Base-by-base conservation (phyloP, 2,888 invertebrate genomes). In the Xestoiulus laeticollis region DNA sequence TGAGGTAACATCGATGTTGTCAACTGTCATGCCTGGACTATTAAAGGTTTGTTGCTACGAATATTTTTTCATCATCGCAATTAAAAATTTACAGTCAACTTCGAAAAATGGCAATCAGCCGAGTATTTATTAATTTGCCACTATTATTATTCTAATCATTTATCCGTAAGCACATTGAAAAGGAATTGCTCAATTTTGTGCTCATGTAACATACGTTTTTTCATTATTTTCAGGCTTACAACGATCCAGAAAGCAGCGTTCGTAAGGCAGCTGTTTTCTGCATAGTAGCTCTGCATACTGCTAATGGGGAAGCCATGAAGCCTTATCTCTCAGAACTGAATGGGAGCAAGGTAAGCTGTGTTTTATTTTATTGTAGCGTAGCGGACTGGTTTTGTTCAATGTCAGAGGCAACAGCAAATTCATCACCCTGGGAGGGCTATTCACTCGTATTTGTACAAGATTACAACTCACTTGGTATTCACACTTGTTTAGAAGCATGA, bases 231-330 rank as follows among this genome's bases (percentile, higher is more conserved):
- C 93, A 98, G 95, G 95, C 97, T 89, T 97, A 98, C 88, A 98
- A 99, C 92, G 96, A 98, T 92, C 93, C 94, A 88, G 97, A 98
- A 92, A 98, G 97, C 87, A 95, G 96, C 90, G 97, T 99, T 38
- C 94, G 99, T 86, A 99, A 99, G 92, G 97, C 98, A 90, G 97
- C 98, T 16, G 98, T 99, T 26, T 98, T 99, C 93, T 98, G 98
- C 91, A 97, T 99, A 95, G 99, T 99, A 5, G 96, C 97, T 85
- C 94, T 99, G 90, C 97, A 99, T 91, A 94, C 96, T 91, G 95
- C 95, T 78, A 95, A 98, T 12, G 98, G 98, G 0, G 97, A 98
- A 91, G 96, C 96, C 38, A 94, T 91, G 87, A 91, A 93, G 91
- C 96, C 97, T 3, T 96, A 97, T 91, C 94, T 98, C 89, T 94